These are phyloP conservation scores for Iselma pallidipennis DNA, from an alignment of 2,888 invertebrate genomes.

Conservation along the genomic window DNA sequence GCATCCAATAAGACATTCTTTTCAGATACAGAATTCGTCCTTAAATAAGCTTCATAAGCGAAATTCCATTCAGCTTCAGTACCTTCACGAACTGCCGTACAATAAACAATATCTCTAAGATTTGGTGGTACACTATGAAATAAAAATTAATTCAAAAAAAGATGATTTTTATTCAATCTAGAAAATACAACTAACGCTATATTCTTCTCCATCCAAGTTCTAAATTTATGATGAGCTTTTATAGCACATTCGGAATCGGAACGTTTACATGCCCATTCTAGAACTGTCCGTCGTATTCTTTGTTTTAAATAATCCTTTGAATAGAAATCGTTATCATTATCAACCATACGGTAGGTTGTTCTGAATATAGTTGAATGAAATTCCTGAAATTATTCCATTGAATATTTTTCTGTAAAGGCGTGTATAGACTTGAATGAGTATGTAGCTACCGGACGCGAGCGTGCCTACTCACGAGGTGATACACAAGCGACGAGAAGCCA, in stretches of 20 bases:
- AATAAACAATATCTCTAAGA: slow-evolving; percentile 66
- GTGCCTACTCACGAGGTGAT: no score
- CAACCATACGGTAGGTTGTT: slow-evolving; percentile 58
- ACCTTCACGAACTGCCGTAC: slow-evolving; percentile 67
- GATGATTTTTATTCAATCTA: no score
- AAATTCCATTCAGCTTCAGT: slow-evolving; percentile 70
- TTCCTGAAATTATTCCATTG: slow-evolving; percentile 49
- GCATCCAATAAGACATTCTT: slow-evolving; percentile 63
- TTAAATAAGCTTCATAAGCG: slow-evolving; percentile 60
- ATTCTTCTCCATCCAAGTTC: slow-evolving; percentile 57
- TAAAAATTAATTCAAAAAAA: slow-evolving; percentile 13
- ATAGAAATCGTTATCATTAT: slow-evolving; percentile 58
- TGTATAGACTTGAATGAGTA: no score
- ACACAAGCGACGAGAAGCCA: no score
- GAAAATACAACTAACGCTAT: slow-evolving; percentile 29
- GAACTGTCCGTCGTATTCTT: slow-evolving; percentile 60
- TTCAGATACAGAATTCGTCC: slow-evolving; percentile 62
- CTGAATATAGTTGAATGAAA: slow-evolving; percentile 56
- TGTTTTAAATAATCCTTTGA: slow-evolving; percentile 56
- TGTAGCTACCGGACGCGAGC: no score
- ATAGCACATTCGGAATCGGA: slow-evolving; percentile 59
- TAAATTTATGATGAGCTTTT: slow-evolving; percentile 56
- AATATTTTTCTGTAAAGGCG: no score
- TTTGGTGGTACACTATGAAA: slow-evolving; percentile 64
- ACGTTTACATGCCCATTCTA: slow-evolving; percentile 62